A percentile compares a stretch with the other conserved stretches of the same genome.
phyloP scores from a whole-genome alignment of 2,113 vertebrate genomes.

The Ptyas mucosa region DNA sequence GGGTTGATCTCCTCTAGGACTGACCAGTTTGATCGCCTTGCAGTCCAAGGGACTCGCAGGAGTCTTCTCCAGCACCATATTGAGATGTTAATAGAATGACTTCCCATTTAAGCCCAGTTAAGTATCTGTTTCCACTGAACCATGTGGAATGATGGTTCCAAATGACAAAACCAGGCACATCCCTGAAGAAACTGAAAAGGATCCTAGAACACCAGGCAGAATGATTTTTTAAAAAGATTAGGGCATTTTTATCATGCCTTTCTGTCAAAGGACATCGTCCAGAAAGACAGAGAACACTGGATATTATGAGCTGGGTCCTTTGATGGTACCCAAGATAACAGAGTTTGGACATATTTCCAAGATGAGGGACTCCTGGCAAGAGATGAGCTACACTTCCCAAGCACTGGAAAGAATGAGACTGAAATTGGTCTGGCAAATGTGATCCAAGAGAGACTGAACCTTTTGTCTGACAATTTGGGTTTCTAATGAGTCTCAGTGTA shows the following conservation, averaged over 20 bases:
- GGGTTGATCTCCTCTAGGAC: too few relatives aligned
- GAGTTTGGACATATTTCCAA: neutral
- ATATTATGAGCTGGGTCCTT: neutral
- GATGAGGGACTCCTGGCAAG: neutral
- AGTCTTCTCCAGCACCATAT: too few relatives aligned
- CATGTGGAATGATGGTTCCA: neutral
- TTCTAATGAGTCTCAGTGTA: neutral
- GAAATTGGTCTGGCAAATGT: neutral
- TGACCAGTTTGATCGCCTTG: too few relatives aligned
- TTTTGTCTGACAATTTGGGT: neutral
- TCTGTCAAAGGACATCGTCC: neutral
- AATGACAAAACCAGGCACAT: neutral
- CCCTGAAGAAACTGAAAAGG: neutral
- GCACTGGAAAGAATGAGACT: neutral
- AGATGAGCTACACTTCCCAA: neutral
- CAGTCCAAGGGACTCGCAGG: too few relatives aligned
- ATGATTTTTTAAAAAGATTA: neutral
- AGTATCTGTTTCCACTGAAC: neutral
- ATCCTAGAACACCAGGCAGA: neutral
- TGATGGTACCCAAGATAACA: neutral
- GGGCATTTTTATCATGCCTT: neutral
- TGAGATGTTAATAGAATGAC: neutral
- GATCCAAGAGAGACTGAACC: neutral
- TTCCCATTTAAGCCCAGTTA: neutral
- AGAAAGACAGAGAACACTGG: neutral